These are phyloP conservation scores for Elysia chlorotica DNA, from an alignment of 1,140 invertebrate species.

Conservation along the genomic window DNA sequence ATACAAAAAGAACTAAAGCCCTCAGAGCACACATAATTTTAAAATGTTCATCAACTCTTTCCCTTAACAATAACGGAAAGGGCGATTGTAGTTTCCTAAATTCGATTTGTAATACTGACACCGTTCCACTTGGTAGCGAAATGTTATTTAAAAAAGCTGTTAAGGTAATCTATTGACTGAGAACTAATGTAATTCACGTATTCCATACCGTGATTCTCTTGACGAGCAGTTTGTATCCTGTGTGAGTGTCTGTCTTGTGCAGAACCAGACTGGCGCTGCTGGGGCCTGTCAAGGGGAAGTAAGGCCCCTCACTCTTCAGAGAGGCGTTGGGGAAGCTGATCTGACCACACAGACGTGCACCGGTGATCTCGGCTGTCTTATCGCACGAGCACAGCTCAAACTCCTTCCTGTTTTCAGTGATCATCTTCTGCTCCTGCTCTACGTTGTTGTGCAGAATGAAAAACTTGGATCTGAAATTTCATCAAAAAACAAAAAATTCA, in stretches of 20 bases:
- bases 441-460: conserved; percentile 42
- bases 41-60: no score
- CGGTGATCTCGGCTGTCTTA: conserved; percentile 67
- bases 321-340: conserved; percentile 77
- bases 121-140: no score
- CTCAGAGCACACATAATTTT: no score
- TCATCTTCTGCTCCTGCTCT: conserved; percentile 46
- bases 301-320: conserved; percentile 64
- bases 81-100: no score
- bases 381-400: conserved; percentile 65
- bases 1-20: no score
- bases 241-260: conserved; percentile 76
- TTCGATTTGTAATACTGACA: no score
- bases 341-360: conserved; percentile 81
- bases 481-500: background rate
- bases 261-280: conserved; percentile 76
- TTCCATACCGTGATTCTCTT: no score
- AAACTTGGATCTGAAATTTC: conserved; percentile 48
- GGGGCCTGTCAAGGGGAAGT: conserved; percentile 82
- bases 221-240: conserved; percentile 62
- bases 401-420: conserved; percentile 65
- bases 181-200: no score
- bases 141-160: no score
- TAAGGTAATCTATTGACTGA: no score
- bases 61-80: no score